Conservation (phyloP, 2,797 vertebrate genomes). For the Acestrorhynchus altus region DNA sequence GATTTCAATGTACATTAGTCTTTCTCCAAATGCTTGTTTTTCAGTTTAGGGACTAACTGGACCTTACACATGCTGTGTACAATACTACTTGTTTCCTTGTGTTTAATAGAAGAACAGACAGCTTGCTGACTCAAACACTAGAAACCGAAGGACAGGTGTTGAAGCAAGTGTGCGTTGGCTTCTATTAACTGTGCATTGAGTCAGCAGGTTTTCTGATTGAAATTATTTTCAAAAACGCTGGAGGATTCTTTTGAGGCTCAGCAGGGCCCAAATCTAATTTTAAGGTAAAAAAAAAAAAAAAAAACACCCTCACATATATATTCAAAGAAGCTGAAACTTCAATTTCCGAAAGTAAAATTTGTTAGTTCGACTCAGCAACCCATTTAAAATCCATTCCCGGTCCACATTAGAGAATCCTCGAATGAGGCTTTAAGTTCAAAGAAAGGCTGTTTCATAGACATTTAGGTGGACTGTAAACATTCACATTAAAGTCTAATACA, state of each 20-base stretch:
- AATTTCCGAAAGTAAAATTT: background rate
- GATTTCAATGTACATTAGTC: too few relatives aligned
- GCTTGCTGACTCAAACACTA: background rate
- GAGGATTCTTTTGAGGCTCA: background rate
- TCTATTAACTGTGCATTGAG: background rate
- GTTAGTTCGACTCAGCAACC: background rate
- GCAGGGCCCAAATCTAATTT: background rate
- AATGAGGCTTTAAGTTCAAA: background rate
- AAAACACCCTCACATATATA: background rate
- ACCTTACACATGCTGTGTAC: too few relatives aligned
- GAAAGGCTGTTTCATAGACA: background rate
- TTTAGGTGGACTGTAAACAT: slow-evolving; percentile 1
- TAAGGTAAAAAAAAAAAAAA: background rate
- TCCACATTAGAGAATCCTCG: background rate
- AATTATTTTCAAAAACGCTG: background rate
- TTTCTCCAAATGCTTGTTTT: too few relatives aligned
- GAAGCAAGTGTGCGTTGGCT: background rate
- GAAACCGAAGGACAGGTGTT: background rate
- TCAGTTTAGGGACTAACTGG: too few relatives aligned
- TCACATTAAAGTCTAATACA: background rate
- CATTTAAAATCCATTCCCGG: background rate
- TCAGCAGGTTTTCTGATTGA: background rate
- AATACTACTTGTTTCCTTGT: too few relatives aligned
- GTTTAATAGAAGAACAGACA: too few relatives aligned
- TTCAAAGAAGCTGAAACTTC: background rate